Evolutionary conservation across 2,797 vertebrate genomes (phyloP), one percentile per base, ranked within the genome.

Genomic region (Poecilia wingei): DNA sequence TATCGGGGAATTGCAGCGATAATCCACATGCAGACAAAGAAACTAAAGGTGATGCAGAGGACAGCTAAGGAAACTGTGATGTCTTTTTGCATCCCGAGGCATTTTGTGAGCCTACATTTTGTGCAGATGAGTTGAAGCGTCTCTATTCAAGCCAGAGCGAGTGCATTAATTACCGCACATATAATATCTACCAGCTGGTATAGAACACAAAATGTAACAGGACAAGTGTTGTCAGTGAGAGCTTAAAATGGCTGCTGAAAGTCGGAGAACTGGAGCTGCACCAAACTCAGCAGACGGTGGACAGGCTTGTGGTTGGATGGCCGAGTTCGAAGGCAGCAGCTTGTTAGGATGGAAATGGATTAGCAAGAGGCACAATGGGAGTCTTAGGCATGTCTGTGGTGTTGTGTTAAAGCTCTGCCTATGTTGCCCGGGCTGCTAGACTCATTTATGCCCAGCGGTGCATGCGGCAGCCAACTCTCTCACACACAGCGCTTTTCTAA

Each of bases 261-360:
- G 82, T 92, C 91, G 85, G 87, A 78, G 86, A 73, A 74, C 91
- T 94, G 94, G 94, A 93, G 91, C 86, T 77, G 90, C 89, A 93
- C 91, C 91, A 93, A 94, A 82, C 87, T 86, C 88, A 86, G 89
- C 93, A 94, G 94, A 93, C 91, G 88, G 91, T 89, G 91, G 88
- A 90, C 87, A 83, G 89, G 85, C 86, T 89, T 85, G 88, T 72
- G 61, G 92, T 88, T 90, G 92, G 92, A 93, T 92, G 94, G 88
- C 91, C 91, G 87, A 81, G 90, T 94, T 90, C 75, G 90, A 86
- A 93, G 82, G 91, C 92, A 91, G 91, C 89, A 91, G 93, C 94
- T 95, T 93, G 93, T 95, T 95, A 95, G 92, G 87, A 91, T 93
- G 91, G 93, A 94, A 94, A 94, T 93, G 93, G 93, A 95, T 95